A percentile compares a stretch with the other conserved stretches of the same genome.
Evolutionary conservation across 2,888 invertebrate species (phyloP).

Genomic region (Stenichneumon culpator): DNA sequence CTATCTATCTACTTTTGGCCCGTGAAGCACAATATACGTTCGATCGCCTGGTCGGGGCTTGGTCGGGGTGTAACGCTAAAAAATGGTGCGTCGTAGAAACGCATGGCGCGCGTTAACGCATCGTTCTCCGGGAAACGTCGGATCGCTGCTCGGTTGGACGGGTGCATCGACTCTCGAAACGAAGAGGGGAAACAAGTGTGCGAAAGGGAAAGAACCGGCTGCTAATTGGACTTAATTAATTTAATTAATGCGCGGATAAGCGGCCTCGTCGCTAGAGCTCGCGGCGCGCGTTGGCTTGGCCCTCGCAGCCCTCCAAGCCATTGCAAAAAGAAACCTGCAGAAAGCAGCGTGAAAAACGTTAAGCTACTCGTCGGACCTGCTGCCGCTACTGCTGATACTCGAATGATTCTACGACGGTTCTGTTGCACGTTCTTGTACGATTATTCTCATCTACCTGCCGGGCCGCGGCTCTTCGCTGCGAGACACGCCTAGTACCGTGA

Average conservation of each 20-base stretch:
- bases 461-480: constrained; percentile 8
- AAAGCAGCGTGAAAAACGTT: constrained; percentile 70
- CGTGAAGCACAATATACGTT: too few species aligned
- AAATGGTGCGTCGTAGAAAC: not conserved
- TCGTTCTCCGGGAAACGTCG: constrained; percentile 12
- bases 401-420: not conserved
- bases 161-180: constrained; percentile 30
- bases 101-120: constrained; percentile 6
- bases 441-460: constrained; percentile 16
- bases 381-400: constrained; percentile 30
- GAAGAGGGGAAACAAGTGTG: constrained; percentile 42
- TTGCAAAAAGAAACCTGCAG: constrained; percentile 68
- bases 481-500: constrained; percentile 3
- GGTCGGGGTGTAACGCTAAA: too few species aligned
- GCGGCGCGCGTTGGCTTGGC: not conserved
- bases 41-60: too few species aligned
- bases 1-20: too few species aligned
- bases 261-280: constrained; percentile 48
- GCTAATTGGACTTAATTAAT: constrained; percentile 76
- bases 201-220: constrained; percentile 45
- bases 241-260: constrained; percentile 76
- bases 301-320: constrained; percentile 24
- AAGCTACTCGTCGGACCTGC: constrained; percentile 64
- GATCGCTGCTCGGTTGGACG: constrained; percentile 33
- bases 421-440: constrained; percentile 12